Evolutionary conservation across 2,797 vertebrate genomes (phyloP), one percentile per base, ranked within the genome.

Genomic region (Microhierax caerulescens): DNA sequence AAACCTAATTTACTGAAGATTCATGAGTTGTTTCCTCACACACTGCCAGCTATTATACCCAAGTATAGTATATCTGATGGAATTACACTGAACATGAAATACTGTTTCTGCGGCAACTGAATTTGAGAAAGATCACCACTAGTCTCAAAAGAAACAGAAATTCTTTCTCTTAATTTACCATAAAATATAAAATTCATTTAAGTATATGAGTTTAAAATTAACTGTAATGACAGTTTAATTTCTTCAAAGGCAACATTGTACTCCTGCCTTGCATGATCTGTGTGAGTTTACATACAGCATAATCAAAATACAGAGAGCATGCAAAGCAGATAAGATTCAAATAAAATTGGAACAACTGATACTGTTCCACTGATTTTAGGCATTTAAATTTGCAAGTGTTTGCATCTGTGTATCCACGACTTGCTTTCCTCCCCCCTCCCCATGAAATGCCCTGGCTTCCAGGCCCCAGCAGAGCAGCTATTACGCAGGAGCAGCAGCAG

Each of bases 1-100:
- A 68, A 93, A 76, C 0, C 6, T 88, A 67, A 85, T 96, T 86
- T 93, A n/a, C 85, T 94, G 15, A 94, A 88, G 90, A 96, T 90
- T 90, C 92, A 77, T 80, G 77, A 88, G 53, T 60, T 92, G 70
- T 95, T 97, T 95, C 94, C 79, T 79, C 77, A 64, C 47, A 65
- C n/a, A 27, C 67, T 95, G 53, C 27, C 80, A 85, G 72, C 60
- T 82, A 70, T 90, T 93, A 93, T 57, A 50, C 20, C 50, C 57
- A 70, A 88, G 65, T 64, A 91, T 61, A 83, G 76, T 82, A 50
- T 73, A 94, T 76, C 69, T 89, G 94, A 72, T 85, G 53, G 81
- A 96, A 91, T 96, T 93, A 89, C 4, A 0, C 53, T 91, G 75
- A 82, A 67, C 2, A 5, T 56, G 56, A 69, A 91, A 87, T 27